Evolutionary conservation across 53 echinoderm and acorn worm genomes (phyloP).

Genomic region (Holothuria leucospilota): DNA sequence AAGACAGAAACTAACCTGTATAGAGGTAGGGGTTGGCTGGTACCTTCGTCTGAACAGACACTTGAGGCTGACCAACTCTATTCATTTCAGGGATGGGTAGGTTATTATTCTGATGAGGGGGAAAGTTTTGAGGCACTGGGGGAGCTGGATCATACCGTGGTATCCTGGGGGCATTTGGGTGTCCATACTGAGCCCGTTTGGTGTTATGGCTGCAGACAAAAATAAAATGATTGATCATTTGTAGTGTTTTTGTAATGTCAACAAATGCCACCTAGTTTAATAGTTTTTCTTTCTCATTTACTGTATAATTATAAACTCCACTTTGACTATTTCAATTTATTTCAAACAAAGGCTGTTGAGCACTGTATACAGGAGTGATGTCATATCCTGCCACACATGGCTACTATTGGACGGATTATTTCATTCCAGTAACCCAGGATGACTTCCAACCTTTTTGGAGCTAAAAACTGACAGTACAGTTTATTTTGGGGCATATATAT

Average conservation of each 20-base stretch:
- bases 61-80: constrained; percentile 38
- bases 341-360: no score
- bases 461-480: no score
- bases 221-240: not conserved
- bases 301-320: not conserved
- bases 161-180: constrained; percentile 88
- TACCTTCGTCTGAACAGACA: constrained; percentile 72
- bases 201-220: constrained; percentile 75
- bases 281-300: not conserved
- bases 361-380: no score
- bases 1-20: constrained; percentile 62
- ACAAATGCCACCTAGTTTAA: not conserved
- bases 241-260: not conserved
- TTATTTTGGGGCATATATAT: no score
- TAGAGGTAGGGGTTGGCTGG: constrained; percentile 95
- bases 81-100: constrained; percentile 67
- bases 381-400: no score
- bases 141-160: constrained; percentile 83
- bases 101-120: constrained; percentile 2
- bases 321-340: no score
- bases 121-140: constrained; percentile 52
- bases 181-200: constrained; percentile 90
- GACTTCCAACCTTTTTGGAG: no score
- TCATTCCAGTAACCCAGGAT: no score
- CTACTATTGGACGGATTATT: no score